A percentile compares a stretch with the other conserved stretches of the same genome.
Evolutionary conservation across 2,113 vertebrate genomes (phyloP).

Genomic region (Gymnocephalus cernua): DNA sequence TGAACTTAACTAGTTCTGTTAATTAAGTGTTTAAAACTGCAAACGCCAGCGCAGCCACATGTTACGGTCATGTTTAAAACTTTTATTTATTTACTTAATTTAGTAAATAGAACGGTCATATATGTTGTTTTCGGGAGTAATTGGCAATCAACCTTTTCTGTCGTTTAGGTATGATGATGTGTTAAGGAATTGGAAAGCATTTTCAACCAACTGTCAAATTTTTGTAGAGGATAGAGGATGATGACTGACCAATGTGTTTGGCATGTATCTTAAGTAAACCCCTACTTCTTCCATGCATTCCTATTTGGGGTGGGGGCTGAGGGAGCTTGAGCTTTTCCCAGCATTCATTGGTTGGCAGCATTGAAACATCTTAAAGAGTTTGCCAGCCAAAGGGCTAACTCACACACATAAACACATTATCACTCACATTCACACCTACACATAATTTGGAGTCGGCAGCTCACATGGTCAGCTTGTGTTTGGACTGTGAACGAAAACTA

Average conservation of each 20-base stretch:
- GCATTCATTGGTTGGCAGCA: background rate
- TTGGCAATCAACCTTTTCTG: no score
- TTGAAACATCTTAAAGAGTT: slow-evolving; percentile 3
- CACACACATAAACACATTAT: slow-evolving; percentile 14
- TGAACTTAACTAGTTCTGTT: no score
- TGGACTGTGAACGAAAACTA: slow-evolving; percentile 17
- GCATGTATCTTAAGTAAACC: background rate
- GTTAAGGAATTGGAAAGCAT: no score
- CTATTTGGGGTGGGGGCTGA: background rate
- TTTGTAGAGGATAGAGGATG: background rate
- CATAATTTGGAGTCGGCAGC: slow-evolving; percentile 6
- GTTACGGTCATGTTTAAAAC: no score
- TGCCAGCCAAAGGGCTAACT: background rate
- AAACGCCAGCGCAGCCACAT: no score
- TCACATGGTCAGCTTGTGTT: slow-evolving; percentile 31
- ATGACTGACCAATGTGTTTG: background rate
- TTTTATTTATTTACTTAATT: no score
- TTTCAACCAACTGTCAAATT: background rate
- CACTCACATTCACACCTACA: slow-evolving; percentile 20
- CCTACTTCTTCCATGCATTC: background rate
- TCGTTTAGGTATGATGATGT: no score
- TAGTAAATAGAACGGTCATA: no score
- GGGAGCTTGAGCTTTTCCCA: background rate
- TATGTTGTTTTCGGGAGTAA: no score
- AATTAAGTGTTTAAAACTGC: no score